Base-by-base conservation (phyloP, 2,888 invertebrate genomes). In the Macrosoma leucophasiata region DNA sequence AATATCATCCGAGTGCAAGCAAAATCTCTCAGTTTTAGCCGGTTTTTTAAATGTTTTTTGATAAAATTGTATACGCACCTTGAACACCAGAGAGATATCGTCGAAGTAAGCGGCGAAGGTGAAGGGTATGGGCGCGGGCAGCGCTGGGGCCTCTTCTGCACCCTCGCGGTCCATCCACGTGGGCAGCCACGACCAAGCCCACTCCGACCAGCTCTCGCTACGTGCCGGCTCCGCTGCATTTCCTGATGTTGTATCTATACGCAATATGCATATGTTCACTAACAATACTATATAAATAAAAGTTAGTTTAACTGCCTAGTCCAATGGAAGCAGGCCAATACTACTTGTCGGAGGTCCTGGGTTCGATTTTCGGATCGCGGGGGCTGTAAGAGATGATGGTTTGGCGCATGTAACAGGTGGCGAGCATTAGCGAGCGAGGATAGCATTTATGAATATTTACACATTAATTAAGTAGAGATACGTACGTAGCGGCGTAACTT, bases 171-270 rank as follows among this genome's bases (percentile, higher is more conserved):
- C 74, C 31, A 41, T 45, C 64, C 63, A 65, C 12, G 70, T 45
- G 2, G 81, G 82, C 39, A 81, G 41, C 81, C 81, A 82, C 2
- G 82, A 82, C 79, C 79, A 78, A 26, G 79, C 82, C 82, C 82
- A 82, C 12, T 76, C 72, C 9, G 78, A 65, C 82, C 82, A 82
- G 33, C 72, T 75, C 31, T 57, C 73, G 0, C 49, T 31, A 0
- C 66, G 61, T 1, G 54, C 37, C 3, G 71, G 65, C 44, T 76
- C 78, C 2, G 64, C 58, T 0, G 59, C 43, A 29, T 5, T 4
- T 4, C 17, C 4, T 7, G n/a, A n/a, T n/a, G n/a, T n/a, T n/a
- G n/a, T n/a, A n/a, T n/a, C n/a, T n/a, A n/a, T n/a, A n/a, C n/a
- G n/a, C n/a, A n/a, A n/a, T n/a, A n/a, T n/a, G n/a, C n/a, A n/a